Conservation (phyloP, 2,888 invertebrate genomes). For the Clunio marinus region DNA sequence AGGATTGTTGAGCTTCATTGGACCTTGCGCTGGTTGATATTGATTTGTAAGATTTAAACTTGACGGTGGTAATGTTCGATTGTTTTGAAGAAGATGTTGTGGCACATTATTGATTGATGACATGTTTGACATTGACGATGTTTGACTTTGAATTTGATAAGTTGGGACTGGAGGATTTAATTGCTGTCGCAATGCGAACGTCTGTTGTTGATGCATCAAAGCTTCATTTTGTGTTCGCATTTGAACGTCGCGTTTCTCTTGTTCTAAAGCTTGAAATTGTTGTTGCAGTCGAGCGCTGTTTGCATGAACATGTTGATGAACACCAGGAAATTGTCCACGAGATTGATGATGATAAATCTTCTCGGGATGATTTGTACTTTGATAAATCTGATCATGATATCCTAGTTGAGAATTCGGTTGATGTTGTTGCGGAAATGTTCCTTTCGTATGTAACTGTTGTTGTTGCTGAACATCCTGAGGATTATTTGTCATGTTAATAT, state of each 20-base stretch:
- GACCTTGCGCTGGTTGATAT: conserved; percentile 50
- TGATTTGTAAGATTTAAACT: conserved; percentile 49
- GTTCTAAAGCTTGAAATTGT: conserved; percentile 62
- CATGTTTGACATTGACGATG: conserved; percentile 40
- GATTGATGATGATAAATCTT: conserved; percentile 58
- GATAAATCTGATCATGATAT: conserved; percentile 49
- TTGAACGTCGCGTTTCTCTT: conserved; percentile 62
- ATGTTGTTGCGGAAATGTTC: conserved; percentile 41
- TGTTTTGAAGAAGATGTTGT: conserved; percentile 42
- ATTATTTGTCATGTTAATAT: conserved; percentile 40
- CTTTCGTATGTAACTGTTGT: conserved; percentile 47
- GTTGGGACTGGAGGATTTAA: conserved; percentile 58
- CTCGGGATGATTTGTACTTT: conserved; percentile 53
- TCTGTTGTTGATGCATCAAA: conserved; percentile 60
- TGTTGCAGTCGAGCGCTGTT: conserved; percentile 53
- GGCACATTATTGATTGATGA: conserved; percentile 37
- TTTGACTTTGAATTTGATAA: conserved; percentile 48
- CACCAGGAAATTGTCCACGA: conserved; percentile 55
- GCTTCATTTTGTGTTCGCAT: conserved; percentile 62
- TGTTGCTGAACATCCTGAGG: conserved; percentile 53
- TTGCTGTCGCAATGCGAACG: conserved; percentile 60
- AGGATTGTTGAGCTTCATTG: conserved; percentile 48
- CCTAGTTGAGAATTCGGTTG: conserved; percentile 40
- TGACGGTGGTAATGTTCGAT: conserved; percentile 46
- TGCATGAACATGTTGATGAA: conserved; percentile 56